Conservation (phyloP, 2,888 invertebrate genomes). For the Gordius sp. region DNA sequence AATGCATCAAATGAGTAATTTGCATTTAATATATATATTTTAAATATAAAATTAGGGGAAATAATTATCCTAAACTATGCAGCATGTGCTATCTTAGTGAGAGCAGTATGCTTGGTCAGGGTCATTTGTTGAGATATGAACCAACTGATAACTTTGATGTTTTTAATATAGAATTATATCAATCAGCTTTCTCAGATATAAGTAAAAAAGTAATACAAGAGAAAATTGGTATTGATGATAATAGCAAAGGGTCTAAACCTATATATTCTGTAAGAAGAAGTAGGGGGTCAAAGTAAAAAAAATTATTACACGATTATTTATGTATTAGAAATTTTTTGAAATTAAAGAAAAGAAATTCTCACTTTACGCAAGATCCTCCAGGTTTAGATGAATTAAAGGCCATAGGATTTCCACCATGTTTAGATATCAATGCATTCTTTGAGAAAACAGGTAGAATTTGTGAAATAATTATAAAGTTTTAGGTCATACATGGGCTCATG, state of each 20-base stretch:
- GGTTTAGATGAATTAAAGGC: not conserved
- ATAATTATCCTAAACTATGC: not conserved
- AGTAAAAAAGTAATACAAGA: too few relatives aligned
- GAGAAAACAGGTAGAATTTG: not conserved
- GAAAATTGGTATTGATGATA: too few relatives aligned
- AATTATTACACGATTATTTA: too few relatives aligned
- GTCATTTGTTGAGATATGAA: not conserved
- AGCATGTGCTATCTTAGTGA: not conserved
- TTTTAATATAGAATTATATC: not conserved
- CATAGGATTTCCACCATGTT: not conserved
- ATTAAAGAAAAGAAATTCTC: not conserved
- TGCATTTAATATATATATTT: not conserved
- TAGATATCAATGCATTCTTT: not conserved
- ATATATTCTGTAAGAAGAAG: too few relatives aligned
- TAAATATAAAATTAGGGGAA: not conserved
- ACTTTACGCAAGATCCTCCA: not conserved
- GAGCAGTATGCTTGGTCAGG: not conserved
- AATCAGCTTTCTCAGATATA: too few relatives aligned
- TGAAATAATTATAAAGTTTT: not conserved
- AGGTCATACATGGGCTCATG: not conserved
- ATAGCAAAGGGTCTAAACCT: too few relatives aligned
- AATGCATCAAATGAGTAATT: not conserved
- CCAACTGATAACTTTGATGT: not conserved
- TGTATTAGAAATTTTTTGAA: not conserved
- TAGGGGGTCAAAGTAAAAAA: too few relatives aligned